A percentile compares a stretch with the other conserved stretches of the same genome.
Conservation (phyloP, 2,797 vertebrate species). For the Parauchenoglanis punctatus region DNA sequence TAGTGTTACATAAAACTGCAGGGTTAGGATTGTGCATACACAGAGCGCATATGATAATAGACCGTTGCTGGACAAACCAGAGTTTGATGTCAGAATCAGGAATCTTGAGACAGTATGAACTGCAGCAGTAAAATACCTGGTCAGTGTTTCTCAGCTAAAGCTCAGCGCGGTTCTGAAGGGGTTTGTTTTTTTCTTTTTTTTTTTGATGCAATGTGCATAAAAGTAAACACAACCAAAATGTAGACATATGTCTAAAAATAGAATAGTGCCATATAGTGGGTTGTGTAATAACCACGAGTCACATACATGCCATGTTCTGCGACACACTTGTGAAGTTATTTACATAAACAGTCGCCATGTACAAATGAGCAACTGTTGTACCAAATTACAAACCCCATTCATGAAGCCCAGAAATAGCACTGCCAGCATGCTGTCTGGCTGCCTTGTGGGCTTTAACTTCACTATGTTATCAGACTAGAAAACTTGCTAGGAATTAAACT, state of each 20-base stretch:
- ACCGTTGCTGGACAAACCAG: background rate
- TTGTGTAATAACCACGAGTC: background rate
- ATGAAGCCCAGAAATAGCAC: slow-evolving; percentile 28
- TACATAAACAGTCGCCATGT: background rate
- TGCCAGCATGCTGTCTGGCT: slow-evolving; percentile 10
- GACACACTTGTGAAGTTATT: background rate
- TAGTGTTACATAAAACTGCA: background rate
- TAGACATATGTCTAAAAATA: background rate
- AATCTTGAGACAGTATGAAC: background rate
- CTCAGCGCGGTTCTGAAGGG: background rate
- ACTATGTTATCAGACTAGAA: background rate
- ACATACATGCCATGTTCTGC: background rate
- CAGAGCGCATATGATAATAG: background rate
- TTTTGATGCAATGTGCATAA: background rate
- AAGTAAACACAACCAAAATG: background rate
- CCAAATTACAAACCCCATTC: slow-evolving; percentile 35
- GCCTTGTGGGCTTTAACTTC: slow-evolving; percentile 13
- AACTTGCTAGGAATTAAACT: background rate
- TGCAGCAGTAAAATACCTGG: background rate
- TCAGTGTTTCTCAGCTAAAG: background rate
- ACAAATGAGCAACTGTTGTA: slow-evolving; percentile 28
- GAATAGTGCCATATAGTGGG: background rate
- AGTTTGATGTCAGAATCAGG: background rate
- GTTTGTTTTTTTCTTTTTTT: background rate
- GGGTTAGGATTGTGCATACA: background rate